Base-by-base conservation (phyloP, 2,888 invertebrate species). In the Andrena minutula region DNA sequence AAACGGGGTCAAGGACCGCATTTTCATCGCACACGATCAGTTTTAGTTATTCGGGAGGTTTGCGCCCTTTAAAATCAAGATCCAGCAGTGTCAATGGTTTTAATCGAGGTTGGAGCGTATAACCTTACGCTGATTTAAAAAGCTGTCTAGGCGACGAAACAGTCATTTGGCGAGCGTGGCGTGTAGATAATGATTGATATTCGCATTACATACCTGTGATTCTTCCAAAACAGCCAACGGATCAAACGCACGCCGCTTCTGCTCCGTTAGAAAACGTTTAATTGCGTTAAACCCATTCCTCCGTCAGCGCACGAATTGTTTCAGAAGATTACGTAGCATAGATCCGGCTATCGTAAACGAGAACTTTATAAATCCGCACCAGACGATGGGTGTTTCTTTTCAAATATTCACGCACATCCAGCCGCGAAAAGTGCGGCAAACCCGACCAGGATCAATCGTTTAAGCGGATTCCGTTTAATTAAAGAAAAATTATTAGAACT, bases 271-370 rank as follows among this genome's bases (percentile, higher is more conserved):
- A 71, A 75, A 74, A 75, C 56, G 56, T 61, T 10, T 66, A 63
- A 66, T 61, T n/a, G 61, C 61, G 51, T 80, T 70, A 66, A 71
- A 80, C 53, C 66, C 82, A 82, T 82, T 68, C 61, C 66, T 64
- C 63, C 66, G 63, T 82, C 82, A 71, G 63, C 56, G 70, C 61
- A 75, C 53, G 53, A 78, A 82, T 71, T 71, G 75, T 75, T 82
- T 82, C 74, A 63, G 66, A 70, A 75, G 81, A 82, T 82, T 80
- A 80, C 74, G 74, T 58, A 82, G 82, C 82, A 82, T 75, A 82
- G 82, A 80, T 82, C 82, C 80, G 82, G 75, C 70, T 82, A 58
- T 63, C 80, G 70, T 75, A 58, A 73, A 78, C 68, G 60, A 71
- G 30, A 70, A 75, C 70, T 82, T 75, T n/a, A 74, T 70, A 74